phyloP scores from a whole-genome alignment of 2,888 invertebrate species.

The Linnaemya tessellans region DNA sequence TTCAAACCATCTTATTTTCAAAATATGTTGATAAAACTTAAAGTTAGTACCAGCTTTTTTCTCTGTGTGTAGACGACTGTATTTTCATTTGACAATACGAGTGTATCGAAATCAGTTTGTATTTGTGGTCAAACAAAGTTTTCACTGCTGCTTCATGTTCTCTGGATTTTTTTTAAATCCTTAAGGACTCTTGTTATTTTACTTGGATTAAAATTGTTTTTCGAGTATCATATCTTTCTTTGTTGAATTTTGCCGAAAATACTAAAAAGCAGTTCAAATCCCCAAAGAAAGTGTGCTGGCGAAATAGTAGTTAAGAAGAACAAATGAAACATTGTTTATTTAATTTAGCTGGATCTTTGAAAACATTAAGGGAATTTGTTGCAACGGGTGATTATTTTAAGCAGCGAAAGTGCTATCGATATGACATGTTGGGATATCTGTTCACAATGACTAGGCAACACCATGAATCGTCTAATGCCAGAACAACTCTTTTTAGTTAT shows the following conservation, averaged over 20 bases:
- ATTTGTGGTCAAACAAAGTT: background rate
- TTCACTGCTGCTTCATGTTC: background rate
- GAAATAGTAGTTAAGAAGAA: background rate
- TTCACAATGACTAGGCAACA: too few species aligned
- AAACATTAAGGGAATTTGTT: background rate
- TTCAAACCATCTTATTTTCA: too few species aligned
- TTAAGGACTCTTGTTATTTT: slow-evolving; percentile 14
- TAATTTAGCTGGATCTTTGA: background rate
- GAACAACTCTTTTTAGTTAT: too few species aligned
- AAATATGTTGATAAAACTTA: too few species aligned
- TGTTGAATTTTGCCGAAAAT: slow-evolving; percentile 1
- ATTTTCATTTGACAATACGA: too few species aligned
- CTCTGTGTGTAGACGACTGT: too few species aligned
- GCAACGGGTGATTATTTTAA: background rate
- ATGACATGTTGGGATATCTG: too few species aligned
- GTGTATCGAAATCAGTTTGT: background rate
- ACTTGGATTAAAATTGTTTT: slow-evolving; percentile 1
- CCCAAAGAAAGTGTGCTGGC: background rate
- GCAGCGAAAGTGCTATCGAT: too few species aligned
- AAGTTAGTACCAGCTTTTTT: too few species aligned
- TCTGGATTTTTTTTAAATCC: slow-evolving; percentile 24
- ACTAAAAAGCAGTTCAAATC: background rate
- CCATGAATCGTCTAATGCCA: too few species aligned
- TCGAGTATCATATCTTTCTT: background rate
- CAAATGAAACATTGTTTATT: background rate